Evolutionary conservation across 2,113 vertebrate species (phyloP), one percentile per base, ranked within the genome.

Genomic region (Thamnaconus septentrionalis): DNA sequence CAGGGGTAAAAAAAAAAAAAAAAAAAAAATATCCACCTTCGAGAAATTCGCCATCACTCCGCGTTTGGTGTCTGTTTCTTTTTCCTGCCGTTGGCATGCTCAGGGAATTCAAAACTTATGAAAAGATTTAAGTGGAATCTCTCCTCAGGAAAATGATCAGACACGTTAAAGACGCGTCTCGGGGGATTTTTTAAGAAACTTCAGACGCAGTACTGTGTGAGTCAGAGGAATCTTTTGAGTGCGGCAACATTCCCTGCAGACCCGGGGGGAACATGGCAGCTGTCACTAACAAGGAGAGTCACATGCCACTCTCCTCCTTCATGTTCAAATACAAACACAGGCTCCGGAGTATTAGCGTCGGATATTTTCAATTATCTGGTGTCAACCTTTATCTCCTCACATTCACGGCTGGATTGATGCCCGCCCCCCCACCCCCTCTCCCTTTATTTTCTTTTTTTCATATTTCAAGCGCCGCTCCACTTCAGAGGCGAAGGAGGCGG

Each of bases 201-300:
- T 88, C 72, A 84, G 68, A 88, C 78, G 53, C 8, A 11, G 31
- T 75, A 82, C 80, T 76, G 83, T 87, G 78, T 63, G 50, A 85
- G 77, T 81, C 79, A 79, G 72, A 84, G 59, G 81, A 87, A 71
- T 75, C 66, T 73, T 78, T 86, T 71, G 65, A 53, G 69, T 80
- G 18, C 41, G 78, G 18, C 18, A 31, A 31, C 18, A 31, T 31
- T 89, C 85, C 84, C 83, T 43, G 82, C 80, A 83, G 85, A 89
- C 84, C 52, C 50, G 64, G 73, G 80, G 64, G 73, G 80, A 91
- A 89, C 90, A 91, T 87, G 87, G 83, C 87, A 90, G 87, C 89
- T 91, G 90, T 91, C 89, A 90, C 86, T 89, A 91, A 91, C 85
- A 85, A 87, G 79, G 69, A 86, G 71, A 87, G 85, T 89, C 85